Conservation (phyloP, 2,888 invertebrate genomes). For the Pediacus dermestoides region DNA sequence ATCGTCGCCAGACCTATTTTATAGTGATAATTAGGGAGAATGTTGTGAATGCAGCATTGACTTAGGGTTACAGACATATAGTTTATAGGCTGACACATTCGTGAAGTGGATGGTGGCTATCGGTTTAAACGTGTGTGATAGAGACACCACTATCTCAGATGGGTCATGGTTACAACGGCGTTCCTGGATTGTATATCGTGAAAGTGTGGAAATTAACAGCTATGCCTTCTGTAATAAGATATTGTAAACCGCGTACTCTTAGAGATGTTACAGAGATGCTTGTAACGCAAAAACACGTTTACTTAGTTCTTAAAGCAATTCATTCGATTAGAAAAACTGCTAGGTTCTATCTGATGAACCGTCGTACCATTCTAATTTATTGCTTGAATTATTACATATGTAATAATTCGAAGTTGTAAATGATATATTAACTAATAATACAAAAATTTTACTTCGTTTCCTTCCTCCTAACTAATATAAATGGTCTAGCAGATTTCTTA, state of each 20-base stretch:
- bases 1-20: slow-evolving; percentile 38
- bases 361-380: slow-evolving; percentile 30
- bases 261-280: slow-evolving; percentile 34
- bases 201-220: slow-evolving; percentile 43
- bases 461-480: too few relatives aligned
- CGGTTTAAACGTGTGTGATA: too few relatives aligned
- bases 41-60: slow-evolving; percentile 38
- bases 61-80: slow-evolving; percentile 26
- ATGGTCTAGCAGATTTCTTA: slow-evolving; percentile 1
- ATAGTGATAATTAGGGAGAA: slow-evolving; percentile 43
- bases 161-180: neutral
- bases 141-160: slow-evolving; percentile 1
- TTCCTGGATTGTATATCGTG: slow-evolving; percentile 30
- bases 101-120: neutral
- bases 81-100: slow-evolving; percentile 19
- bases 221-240: slow-evolving; percentile 42
- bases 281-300: slow-evolving; percentile 39
- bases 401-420: slow-evolving; percentile 26
- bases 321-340: slow-evolving; percentile 30
- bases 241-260: slow-evolving; percentile 35
- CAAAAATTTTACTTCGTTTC: neutral
- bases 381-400: slow-evolving; percentile 33
- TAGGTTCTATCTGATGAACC: slow-evolving; percentile 29
- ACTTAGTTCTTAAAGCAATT: slow-evolving; percentile 34
- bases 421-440: slow-evolving; percentile 24